Conservation (phyloP, 2,888 invertebrate species). For the Cabera pusaria region DNA sequence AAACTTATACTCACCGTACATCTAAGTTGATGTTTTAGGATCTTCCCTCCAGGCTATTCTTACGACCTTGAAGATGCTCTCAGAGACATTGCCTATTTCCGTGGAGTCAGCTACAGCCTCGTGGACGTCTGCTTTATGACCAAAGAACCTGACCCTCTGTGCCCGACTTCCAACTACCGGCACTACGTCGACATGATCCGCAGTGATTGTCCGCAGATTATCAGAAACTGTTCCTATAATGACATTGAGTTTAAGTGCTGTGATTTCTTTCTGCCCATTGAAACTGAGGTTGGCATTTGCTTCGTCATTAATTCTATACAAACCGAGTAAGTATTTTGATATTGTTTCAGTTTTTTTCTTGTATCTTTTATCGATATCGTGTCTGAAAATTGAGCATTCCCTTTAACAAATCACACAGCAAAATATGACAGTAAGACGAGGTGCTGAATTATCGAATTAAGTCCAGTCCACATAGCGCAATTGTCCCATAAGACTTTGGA, state of each 20-base stretch:
- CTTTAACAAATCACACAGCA: no score
- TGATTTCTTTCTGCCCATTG: constrained; percentile 81
- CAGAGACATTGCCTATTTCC: constrained; percentile 87
- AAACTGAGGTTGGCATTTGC: constrained; percentile 85
- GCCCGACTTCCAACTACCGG: constrained; percentile 83
- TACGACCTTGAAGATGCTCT: constrained; percentile 87
- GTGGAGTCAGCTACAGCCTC: constrained; percentile 86
- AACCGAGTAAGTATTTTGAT: constrained; percentile 60
- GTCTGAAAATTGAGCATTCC: background rate
- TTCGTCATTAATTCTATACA: constrained; percentile 85
- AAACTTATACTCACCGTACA: no score
- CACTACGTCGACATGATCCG: constrained; percentile 83
- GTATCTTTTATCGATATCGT: background rate
- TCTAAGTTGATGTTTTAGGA: no score
- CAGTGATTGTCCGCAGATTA: constrained; percentile 72
- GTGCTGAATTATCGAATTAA: no score
- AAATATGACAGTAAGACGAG: no score
- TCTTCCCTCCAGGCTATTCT: constrained; percentile 85
- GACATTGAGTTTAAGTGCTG: constrained; percentile 83
- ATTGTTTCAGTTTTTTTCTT: no score
- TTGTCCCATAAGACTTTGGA: no score
- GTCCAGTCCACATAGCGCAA: no score
- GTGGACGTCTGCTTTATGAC: constrained; percentile 83
- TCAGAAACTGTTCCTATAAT: constrained; percentile 81
- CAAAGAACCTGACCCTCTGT: constrained; percentile 73